Conservation (phyloP, 2,888 invertebrate species). For the Andrena marginata region DNA sequence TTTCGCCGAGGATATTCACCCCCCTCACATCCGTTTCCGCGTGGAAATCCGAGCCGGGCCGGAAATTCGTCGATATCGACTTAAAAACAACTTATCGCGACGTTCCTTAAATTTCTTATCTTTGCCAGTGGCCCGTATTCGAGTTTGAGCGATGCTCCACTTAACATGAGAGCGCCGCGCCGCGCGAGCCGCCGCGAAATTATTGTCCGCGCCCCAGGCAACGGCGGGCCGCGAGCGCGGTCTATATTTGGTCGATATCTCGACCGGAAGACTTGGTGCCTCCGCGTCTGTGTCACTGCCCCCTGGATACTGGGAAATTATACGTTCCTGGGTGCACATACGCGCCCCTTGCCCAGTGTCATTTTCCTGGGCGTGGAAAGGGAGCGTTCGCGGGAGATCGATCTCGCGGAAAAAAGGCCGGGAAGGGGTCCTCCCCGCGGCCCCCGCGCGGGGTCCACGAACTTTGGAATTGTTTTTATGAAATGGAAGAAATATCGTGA, state of each 20-base stretch:
- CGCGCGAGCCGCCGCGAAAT: conserved; percentile 7
- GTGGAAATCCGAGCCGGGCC: conserved; percentile 19
- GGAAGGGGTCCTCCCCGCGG: not conserved
- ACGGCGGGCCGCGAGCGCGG: not conserved
- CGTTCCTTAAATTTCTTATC: conserved; percentile 51
- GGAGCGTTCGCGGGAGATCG: conserved; percentile 31
- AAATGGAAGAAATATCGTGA: conserved; percentile 58
- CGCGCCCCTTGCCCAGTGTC: conserved; percentile 17
- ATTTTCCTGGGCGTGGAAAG: conserved; percentile 44
- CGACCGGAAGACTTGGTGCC: conserved; percentile 57
- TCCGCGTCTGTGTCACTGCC: conserved; percentile 60
- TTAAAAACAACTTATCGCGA: conserved; percentile 46
- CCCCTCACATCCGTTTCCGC: conserved; percentile 3
- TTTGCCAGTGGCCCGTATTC: conserved; percentile 22
- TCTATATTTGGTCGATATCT: conserved; percentile 53
- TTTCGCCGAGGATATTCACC: not conserved
- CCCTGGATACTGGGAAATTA: conserved; percentile 54
- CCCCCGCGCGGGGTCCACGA: not conserved
- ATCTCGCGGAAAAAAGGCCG: conserved; percentile 24
- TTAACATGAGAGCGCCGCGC: conserved; percentile 39
- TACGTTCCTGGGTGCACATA: conserved; percentile 35
- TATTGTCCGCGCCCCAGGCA: conserved; percentile 32
- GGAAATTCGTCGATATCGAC: conserved; percentile 33
- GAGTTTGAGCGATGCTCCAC: conserved; percentile 53
- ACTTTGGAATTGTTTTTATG: conserved; percentile 46